phyloP scores from a whole-genome alignment of 2,113 vertebrate genomes.

The Hypanus sabinus region DNA sequence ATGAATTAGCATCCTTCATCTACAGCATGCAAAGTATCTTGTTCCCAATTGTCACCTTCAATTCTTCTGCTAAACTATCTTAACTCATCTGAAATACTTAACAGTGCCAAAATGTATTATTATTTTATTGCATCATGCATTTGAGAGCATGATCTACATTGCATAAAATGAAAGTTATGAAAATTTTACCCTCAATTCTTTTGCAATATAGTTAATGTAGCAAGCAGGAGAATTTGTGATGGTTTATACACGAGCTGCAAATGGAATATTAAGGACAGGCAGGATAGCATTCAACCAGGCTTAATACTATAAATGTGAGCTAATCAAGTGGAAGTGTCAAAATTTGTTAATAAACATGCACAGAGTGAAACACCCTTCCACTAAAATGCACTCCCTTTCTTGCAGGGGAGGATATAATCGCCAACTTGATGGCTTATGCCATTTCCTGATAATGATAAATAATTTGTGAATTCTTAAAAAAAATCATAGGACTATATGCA shows the following conservation, averaged over 20 bases:
- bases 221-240: not conserved
- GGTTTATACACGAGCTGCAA: not conserved
- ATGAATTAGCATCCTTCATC: constrained; percentile 30
- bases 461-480: not conserved
- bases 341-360: constrained; percentile 10
- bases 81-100: constrained; percentile 8
- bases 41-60: not conserved
- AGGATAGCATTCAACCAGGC: not conserved
- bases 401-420: not conserved
- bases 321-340: constrained; percentile 25
- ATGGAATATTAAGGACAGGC: not conserved
- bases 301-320: not conserved
- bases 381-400: not conserved
- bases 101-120: not conserved
- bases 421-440: constrained; percentile 17
- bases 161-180: constrained; percentile 19
- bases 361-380: not conserved
- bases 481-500: not conserved
- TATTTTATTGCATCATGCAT: not conserved
- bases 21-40: constrained; percentile 30
- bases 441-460: constrained; percentile 18
- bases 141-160: not conserved
- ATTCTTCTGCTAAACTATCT: not conserved
- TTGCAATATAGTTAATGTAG: not conserved
- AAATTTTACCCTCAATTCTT: not conserved